These are phyloP conservation scores for Scelioninae gen. 2 DNA, from an alignment of 2,888 invertebrate species.

Conservation along the genomic window DNA sequence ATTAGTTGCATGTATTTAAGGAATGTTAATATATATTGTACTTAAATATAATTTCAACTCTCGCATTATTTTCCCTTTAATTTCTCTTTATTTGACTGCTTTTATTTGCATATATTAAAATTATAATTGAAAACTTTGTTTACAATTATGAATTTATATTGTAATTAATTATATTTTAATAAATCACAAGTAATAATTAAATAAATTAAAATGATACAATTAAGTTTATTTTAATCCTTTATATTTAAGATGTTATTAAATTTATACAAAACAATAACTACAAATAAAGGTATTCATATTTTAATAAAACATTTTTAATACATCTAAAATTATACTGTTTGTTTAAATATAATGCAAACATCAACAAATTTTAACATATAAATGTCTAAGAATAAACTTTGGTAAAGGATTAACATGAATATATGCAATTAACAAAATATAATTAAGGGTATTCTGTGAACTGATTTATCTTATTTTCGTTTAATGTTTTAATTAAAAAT, in stretches of 20 bases:
- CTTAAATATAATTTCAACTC: constrained; percentile 69
- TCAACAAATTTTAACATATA: no score
- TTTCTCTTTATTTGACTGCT: constrained; percentile 54
- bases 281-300: no score
- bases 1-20: constrained; percentile 71
- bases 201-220: neutral
- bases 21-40: constrained; percentile 72
- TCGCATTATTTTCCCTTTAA: constrained; percentile 65
- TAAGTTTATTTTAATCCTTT: constrained; percentile 12
- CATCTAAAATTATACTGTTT: no score
- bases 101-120: neutral
- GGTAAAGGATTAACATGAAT: constrained; percentile 2
- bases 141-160: neutral
- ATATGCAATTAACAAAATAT: neutral
- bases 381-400: no score
- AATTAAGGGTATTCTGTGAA: neutral
- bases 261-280: no score
- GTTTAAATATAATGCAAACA: no score
- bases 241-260: constrained; percentile 3
- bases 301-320: neutral
- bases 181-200: constrained; percentile 2
- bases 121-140: no score
- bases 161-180: constrained; percentile 13
- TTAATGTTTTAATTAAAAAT: no score
- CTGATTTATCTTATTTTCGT: no score